phyloP scores from a whole-genome alignment of 2,797 vertebrate species.

The Bucorvus abyssinicus region DNA sequence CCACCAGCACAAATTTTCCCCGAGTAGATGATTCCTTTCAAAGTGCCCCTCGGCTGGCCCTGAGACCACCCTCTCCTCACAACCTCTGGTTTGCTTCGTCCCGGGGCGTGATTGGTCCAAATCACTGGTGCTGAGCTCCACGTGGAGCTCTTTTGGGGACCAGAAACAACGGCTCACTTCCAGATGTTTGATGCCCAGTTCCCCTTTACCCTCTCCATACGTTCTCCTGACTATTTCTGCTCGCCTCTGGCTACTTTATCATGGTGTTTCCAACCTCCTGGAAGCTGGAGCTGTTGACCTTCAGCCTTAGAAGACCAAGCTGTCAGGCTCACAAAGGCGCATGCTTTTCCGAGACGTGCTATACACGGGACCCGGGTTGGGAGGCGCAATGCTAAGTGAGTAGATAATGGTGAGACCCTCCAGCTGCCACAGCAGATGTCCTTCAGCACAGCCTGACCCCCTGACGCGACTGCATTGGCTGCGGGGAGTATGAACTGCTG shows the following conservation, averaged over 20 bases:
- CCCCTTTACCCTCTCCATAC: neutral
- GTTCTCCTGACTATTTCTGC: neutral
- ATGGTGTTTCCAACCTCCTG: neutral
- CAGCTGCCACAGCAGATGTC: neutral
- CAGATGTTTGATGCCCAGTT: neutral
- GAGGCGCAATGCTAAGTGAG: neutral
- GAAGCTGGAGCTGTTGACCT: neutral
- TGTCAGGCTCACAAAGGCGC: neutral
- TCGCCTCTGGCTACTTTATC: neutral
- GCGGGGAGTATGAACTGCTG: neutral
- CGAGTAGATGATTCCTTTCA: neutral
- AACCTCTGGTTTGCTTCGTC: neutral
- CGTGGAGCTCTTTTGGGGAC: rapidly evolving
- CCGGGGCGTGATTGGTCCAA: neutral
- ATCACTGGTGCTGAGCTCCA: neutral
- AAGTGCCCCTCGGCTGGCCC: neutral
- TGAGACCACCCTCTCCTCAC: neutral
- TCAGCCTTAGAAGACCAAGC: neutral
- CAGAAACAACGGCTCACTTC: neutral
- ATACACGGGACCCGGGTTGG: neutral
- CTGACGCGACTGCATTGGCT: neutral
- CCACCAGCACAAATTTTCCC: neutral
- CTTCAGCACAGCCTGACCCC: neutral
- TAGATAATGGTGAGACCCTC: neutral
- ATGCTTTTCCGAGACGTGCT: neutral